These are phyloP conservation scores for Halichoerus grypus DNA, from an alignment of 2,113 vertebrate species.

Conservation along the genomic window DNA sequence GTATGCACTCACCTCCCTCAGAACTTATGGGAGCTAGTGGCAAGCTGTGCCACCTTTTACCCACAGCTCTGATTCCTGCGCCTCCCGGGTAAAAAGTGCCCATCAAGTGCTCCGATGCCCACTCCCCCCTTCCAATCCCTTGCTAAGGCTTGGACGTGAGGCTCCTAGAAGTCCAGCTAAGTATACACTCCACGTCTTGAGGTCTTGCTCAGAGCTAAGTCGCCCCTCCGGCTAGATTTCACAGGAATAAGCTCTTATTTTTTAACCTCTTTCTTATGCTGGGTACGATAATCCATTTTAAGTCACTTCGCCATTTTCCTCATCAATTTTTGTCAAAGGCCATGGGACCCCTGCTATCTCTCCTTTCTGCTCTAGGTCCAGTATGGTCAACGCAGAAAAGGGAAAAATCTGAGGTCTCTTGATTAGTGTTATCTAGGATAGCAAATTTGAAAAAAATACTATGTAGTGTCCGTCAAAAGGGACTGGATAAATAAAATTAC, in stretches of 20 bases:
- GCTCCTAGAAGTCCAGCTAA: not conserved
- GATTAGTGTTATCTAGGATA: not conserved
- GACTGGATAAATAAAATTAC: not conserved
- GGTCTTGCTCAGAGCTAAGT: not conserved
- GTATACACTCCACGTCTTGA: not conserved
- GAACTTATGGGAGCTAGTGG: not conserved
- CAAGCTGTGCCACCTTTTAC: not conserved
- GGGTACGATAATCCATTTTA: not conserved
- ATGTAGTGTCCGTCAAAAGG: not conserved
- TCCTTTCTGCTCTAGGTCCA: not conserved
- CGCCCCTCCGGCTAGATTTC: not conserved
- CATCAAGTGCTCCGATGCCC: rapidly evolving
- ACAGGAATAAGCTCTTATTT: not conserved
- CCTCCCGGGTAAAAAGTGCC: rapidly evolving
- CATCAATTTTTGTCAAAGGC: not conserved
- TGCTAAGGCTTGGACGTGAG: not conserved
- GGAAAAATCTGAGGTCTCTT: not conserved
- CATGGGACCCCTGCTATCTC: not conserved
- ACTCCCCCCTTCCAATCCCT: not conserved
- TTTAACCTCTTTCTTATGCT: not conserved
- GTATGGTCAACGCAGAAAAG: not conserved
- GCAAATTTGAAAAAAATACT: not conserved
- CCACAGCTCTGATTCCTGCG: not conserved
- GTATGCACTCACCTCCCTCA: not conserved
- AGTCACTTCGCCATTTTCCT: not conserved